A percentile compares a stretch with the other conserved stretches of the same genome.
Evolutionary conservation across 2,888 invertebrate species (phyloP).

Genomic region (Meandrusa payeni): DNA sequence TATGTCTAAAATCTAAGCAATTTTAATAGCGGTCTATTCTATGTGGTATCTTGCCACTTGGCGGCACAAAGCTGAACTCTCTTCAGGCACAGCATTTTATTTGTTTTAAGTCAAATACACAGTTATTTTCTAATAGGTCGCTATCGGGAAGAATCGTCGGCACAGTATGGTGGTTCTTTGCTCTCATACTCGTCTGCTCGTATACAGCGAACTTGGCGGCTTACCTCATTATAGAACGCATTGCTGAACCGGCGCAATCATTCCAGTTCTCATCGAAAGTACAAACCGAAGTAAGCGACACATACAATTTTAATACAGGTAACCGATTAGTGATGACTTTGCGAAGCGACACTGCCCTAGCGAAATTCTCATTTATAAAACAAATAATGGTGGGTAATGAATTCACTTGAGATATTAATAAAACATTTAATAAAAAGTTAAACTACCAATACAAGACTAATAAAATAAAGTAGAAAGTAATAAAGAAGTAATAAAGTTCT

Average conservation of each 20-base stretch:
- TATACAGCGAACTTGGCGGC: conserved; percentile 99
- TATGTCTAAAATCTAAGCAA: too few relatives aligned
- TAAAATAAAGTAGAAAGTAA: too few relatives aligned
- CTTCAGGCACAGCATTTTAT: too few relatives aligned
- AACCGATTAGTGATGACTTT: conserved; percentile 42
- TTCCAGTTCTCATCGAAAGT: conserved; percentile 94
- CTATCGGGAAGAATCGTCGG: conserved; percentile 97
- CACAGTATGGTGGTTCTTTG: conserved; percentile 99
- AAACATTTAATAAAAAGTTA: too few relatives aligned
- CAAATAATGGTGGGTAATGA: too few relatives aligned
- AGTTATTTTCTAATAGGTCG: conserved; percentile 82
- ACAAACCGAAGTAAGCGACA: conserved; percentile 90
- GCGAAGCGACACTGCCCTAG: conserved; percentile 35
- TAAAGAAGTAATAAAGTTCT: too few relatives aligned
- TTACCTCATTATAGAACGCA: conserved; percentile 97
- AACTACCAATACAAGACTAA: too few relatives aligned
- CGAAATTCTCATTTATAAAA: conserved; percentile 49
- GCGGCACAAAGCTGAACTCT: too few relatives aligned
- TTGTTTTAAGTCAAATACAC: too few relatives aligned
- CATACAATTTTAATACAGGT: conserved; percentile 57
- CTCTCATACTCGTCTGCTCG: conserved; percentile 97
- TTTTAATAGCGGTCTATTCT: too few relatives aligned
- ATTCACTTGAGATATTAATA: too few relatives aligned
- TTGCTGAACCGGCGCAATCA: conserved; percentile 88
- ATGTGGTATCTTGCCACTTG: too few relatives aligned